A percentile compares a stretch with the other conserved stretches of the same genome.
These are phyloP conservation scores for Ptyas mucosa DNA, from an alignment of 2,113 vertebrate species.

Conservation along the genomic window DNA sequence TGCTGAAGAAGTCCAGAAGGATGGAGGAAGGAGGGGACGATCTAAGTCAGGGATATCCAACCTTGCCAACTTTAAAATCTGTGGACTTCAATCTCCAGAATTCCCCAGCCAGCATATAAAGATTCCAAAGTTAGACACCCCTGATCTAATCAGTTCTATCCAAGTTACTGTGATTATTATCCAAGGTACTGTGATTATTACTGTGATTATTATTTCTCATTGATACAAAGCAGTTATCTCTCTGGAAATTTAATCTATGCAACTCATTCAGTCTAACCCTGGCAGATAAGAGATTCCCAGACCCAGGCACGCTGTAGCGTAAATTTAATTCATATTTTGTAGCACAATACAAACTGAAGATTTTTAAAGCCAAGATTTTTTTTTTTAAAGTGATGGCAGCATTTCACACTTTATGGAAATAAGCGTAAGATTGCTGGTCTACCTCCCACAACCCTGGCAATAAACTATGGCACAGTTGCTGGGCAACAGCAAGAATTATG, in stretches of 20 bases:
- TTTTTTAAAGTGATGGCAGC: neutral
- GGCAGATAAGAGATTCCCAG: constrained; percentile 9
- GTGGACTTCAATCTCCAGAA: neutral
- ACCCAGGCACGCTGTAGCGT: neutral
- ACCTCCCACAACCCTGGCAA: constrained; percentile 3
- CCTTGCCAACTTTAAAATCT: neutral
- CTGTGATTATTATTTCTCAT: neutral
- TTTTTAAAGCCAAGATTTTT: neutral
- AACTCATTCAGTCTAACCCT: neutral
- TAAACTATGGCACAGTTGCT: neutral
- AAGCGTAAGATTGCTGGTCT: neutral
- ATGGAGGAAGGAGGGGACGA: neutral
- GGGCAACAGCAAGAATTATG: constrained; percentile 3
- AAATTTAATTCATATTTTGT: neutral
- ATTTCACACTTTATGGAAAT: constrained; percentile 10
- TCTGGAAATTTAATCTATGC: neutral
- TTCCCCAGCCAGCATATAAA: neutral
- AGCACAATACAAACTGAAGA: neutral
- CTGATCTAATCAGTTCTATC: neutral
- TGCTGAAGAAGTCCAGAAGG: neutral
- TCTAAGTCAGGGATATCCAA: neutral
- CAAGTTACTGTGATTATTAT: neutral
- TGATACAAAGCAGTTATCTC: neutral
- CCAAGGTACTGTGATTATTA: neutral
- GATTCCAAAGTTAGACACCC: neutral